Base-by-base conservation (phyloP, 1,140 invertebrate species). In the Polypedilum pembai region DNA sequence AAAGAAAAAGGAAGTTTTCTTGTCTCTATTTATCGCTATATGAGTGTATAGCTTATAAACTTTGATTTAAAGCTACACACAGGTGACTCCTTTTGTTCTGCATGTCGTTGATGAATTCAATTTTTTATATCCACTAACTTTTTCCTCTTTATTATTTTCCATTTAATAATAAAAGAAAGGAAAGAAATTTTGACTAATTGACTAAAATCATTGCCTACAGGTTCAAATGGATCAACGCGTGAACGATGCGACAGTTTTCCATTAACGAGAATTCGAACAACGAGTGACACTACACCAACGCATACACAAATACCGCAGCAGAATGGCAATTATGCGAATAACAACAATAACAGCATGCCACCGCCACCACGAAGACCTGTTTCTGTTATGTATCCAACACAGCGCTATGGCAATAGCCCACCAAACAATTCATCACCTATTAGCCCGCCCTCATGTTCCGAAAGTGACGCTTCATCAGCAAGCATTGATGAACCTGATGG, bases 201-300 rank as follows among this genome's bases (percentile, higher is more conserved):
- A 56, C 12, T 56, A 15, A 56, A 56, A 56, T 56, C 15, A 45
- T 12, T 56, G 0, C 15, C 45, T 15, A 56, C 12, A 56, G 45
- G 45, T n/a, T 56, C 45, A 56, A n/a, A 15, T 20, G 20, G 21
- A 20, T 80, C 79, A 21, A 84, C 81, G 20, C 86, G 92, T 72
- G 91, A 92, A 76, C 86, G 91, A 56, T 92, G 89, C 80, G 92
- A 92, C 79, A 93, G 90, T 80, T 87, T 93, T 83, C 92, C 90
- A 15, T 89, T 89, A 0, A 82, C 89, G 8, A 86, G 89, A 20
- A 81, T 80, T 78, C 83, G 88, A 73, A 89, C 86, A 1, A 85
- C 83, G 12, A 89, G 87, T 78, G 88, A 90, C 78, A 85, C 86
- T 79, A 66, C 85, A 86, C 78, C 78, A 82, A 40, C 78, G 81